Evolutionary conservation across 2,888 invertebrate genomes (phyloP), one percentile per base, ranked within the genome.

Genomic region (Blastobasis adustella): DNA sequence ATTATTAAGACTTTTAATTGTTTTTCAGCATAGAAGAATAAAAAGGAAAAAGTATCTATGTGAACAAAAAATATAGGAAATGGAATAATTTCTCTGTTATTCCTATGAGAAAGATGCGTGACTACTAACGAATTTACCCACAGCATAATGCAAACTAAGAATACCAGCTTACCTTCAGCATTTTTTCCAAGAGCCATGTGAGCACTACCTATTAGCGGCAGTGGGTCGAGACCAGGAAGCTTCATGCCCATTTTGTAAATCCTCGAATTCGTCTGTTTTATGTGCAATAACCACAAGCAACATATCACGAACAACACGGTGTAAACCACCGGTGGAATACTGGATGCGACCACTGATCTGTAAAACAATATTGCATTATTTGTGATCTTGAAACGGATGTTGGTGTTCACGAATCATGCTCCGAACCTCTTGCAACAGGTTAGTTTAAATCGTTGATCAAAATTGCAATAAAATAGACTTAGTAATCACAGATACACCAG

Each of bases 121-220:
- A 44, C 6, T 44, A 44, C 9, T n/a, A n/a, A 44, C 6, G 9
- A 44, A 10, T 3, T n/a, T 10, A 7, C 10, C 8, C 1, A 44
- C 10, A 10, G 4, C 10, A n/a, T 44, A 1, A 10, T 7, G 8
- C 9, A 1, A 4, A 44, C 10, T 44, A n/a, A 6, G 10, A 6
- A 10, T 9, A 44, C 6, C 6, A 23, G 71, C 86, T 82, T 79
- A 94, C 93, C 88, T 58, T 86, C 78, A 51, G 93, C 91, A 52
- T 90, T 90, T 55, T 90, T 88, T 49, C 93, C 93, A 0, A 92
- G 57, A 0, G 92, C 90, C 53, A 93, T 73, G 9, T 92, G 83
- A 0, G 93, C 93, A 66, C 93, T 94, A 59, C 95, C 95, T 50
- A 95, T 62, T 1, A 95, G 42, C 0, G 95, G 95, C n/a, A 91